These are phyloP conservation scores for Phrynocephalus vlangalii DNA, from an alignment of 2,797 vertebrate genomes.

Conservation along the genomic window DNA sequence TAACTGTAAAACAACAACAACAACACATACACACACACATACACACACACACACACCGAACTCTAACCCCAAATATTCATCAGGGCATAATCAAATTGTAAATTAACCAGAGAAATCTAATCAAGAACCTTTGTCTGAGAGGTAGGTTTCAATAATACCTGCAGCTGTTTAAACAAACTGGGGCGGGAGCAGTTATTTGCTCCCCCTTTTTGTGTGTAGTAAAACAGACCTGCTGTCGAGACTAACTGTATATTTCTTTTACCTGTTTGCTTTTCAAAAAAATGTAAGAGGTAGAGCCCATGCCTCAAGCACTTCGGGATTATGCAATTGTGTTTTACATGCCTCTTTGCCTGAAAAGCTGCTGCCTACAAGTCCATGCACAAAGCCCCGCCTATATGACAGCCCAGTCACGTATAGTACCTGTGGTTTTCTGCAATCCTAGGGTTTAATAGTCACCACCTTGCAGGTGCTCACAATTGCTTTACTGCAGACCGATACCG, in stretches of 20 bases:
- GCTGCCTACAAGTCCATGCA: neutral
- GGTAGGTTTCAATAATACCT: slow-evolving; percentile 34
- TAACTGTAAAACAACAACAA: neutral
- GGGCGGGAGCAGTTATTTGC: slow-evolving; percentile 1
- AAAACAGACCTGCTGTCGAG: slow-evolving; percentile 21
- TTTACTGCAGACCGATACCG: neutral
- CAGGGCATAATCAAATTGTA: slow-evolving; percentile 26
- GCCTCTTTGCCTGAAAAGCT: neutral
- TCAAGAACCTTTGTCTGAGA: slow-evolving; percentile 34
- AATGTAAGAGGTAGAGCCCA: slow-evolving; percentile 8
- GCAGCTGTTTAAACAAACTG: slow-evolving; percentile 41
- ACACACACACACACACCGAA: neutral
- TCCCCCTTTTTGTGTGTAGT: neutral
- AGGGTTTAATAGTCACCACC: neutral
- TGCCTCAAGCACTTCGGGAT: slow-evolving; percentile 21
- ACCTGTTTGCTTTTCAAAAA: slow-evolving; percentile 31
- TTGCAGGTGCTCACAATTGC: slow-evolving; percentile 21
- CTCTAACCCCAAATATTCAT: slow-evolving; percentile 21
- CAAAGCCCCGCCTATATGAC: slow-evolving; percentile 23
- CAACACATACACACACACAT: neutral
- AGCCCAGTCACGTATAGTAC: neutral
- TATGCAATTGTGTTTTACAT: slow-evolving; percentile 36
- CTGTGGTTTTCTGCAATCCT: slow-evolving; percentile 17
- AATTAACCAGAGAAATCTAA: slow-evolving; percentile 41
- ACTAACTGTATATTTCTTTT: slow-evolving; percentile 17